Evolutionary conservation across 2,888 invertebrate species (phyloP), one percentile per base, ranked within the genome.

Genomic region (Limnephilus lunatus): DNA sequence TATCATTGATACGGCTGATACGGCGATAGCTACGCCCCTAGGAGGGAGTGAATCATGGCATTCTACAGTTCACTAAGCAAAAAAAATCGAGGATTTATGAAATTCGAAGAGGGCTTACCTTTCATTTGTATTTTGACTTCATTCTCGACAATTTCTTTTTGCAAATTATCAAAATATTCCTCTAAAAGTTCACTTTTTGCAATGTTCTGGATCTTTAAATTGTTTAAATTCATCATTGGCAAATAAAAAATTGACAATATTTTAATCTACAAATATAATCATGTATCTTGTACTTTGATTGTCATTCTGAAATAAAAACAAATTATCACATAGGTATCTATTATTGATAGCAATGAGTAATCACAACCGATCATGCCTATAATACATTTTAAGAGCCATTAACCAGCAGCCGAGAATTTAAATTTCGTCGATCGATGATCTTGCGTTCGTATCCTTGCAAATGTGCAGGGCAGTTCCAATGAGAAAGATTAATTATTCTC

Each of bases 121-220:
- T 95, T 94, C 81, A 96, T 95, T 94, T 94, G 95, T 31, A 95
- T 95, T 68, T 94, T 93, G 19, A 95, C 95, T 94, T 96, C 96
- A 92, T 96, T 96, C 44, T 96, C 96, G 94, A 97, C 97, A 93
- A 98, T 98, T 95, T 98, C 98, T 94, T 98, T 98, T 94, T 98
- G 98, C 94, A 98, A 98, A 31, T 97, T 97, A 93, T 97, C 98
- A 94, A 98, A 95, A 94, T 98, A 98, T 86, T 97, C 97, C 94
- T 98, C 98, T 94, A 98, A 97, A 94, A 98, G 97, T 12, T 97
- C 97, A 44, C 95, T 94, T 91, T 96, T 96, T 90, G 80, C 85
- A 25, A 90, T 85, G 30, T 35, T 32, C 48, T 82, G 53, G 11
- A 90, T 30, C n/a, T 90, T 90, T 68, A 81, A 35, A 48, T 85